Evolutionary conservation across 1,140 invertebrate species (phyloP), one percentile per base, ranked within the genome.

Genomic region (Drosophila gunungcola): DNA sequence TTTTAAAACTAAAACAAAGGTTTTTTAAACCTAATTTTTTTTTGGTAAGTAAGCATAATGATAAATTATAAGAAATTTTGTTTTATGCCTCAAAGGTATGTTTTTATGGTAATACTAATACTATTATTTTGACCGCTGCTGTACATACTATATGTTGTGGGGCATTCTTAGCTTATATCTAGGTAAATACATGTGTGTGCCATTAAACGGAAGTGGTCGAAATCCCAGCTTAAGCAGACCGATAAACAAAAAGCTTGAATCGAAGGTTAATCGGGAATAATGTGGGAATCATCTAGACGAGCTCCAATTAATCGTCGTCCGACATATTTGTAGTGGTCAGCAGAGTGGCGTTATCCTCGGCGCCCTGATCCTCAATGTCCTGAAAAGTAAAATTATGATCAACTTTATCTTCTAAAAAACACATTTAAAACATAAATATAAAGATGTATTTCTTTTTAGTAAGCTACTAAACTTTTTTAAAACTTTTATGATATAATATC

Each of bases 261-360:
- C 25, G n/a, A 16, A 46, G 41, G 27, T 25, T 25, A 13, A 68
- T 34, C 11, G 10, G 38, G 25, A 38, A 38, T 38, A 21, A 46
- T 38, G 25, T 36, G 9, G 12, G n/a, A 62, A 41, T 34, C 12
- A 34, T 54, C 34, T 67, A 69, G 48, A 62, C 61, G 10, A 57
- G 54, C 49, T 61, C 38, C 36, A 69, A 61, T 78, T 77, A 92
- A 72, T 92, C 91, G 64, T 92, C 91, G 54, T 92, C 91, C 65
- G 91, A 92, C 57, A 92, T 65, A 80, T 92, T 92, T 53, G 85
- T 78, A 56, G 83, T 90, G 41, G 91, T 85, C n/a, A 92, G 60
- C 72, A 92, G 64, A 45, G 91, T 92, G 73, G 91, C 84, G 78
- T 92, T 92, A 64, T 92, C 91, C 54, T 92, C 91, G 46, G 76